Base-by-base conservation (phyloP, 2,113 vertebrate genomes). In the Mobula birostris region DNA sequence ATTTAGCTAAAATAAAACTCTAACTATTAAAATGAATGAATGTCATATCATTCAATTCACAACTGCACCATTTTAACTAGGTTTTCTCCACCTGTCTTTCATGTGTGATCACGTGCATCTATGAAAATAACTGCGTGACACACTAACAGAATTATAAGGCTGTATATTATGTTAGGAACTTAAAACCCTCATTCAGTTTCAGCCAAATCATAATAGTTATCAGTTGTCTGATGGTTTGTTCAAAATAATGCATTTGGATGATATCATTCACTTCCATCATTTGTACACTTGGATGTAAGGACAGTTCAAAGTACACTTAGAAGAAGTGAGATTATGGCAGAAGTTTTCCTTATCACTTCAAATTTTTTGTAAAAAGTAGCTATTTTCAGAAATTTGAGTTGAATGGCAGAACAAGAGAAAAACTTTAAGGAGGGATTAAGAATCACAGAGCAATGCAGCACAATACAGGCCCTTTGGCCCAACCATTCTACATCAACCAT, bases 291-390 rank as follows among this genome's bases (percentile, higher is more conserved):
- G n/a, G 27, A 29, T n/a, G 9, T n/a, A 15, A 7, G n/a, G 85
- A 90, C 17, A 90, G 27, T 90, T 90, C n/a, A 90, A 90, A 66
- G n/a, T 63, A 32, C 58, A 90, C n/a, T 85, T 66, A 3, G n/a
- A 63, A 78, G 17, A 90, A 90, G 66, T 90, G 29, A 90, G 85
- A 90, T 66, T 66, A 66, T 83, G 19, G 27, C 48, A 48, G 80
- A 27, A 83, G 48, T 48, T 56, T 66, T 66, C n/a, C 15, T 15
- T 63, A 90, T 90, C 85, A 19, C 29, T 90, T 17, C 85, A 21
- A 61, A 6, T 15, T 36, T 17, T 66, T 12, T 32, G n/a, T 90
- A 61, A 66, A 56, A 66, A 66, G 63, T 61, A 58, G 21, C 21
- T 85, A 85, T 85, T 48, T 85, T 61, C 48, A 58, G 21, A 24